Evolutionary conservation across 2,888 invertebrate genomes (phyloP).

Genomic region (Choristoneura rosaceana): DNA sequence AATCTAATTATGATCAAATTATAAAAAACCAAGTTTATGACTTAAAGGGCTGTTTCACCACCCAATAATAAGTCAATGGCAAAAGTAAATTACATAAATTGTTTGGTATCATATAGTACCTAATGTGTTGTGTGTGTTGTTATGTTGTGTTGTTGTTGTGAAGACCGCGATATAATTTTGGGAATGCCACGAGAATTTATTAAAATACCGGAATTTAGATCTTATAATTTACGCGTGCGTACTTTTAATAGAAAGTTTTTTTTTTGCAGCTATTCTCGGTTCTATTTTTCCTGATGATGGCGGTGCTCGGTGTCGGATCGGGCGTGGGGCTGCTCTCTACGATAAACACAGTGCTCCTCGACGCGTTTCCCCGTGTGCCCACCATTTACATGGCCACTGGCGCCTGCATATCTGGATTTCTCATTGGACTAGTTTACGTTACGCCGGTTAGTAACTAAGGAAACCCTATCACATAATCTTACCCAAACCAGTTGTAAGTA

Average conservation of each 20-base stretch:
- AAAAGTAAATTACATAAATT: no score
- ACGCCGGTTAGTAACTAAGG: slow-evolving; percentile 88
- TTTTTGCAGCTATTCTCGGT: slow-evolving; percentile 89
- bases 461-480: not conserved
- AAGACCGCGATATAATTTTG: no score
- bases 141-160: no score
- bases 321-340: slow-evolving; percentile 89
- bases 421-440: slow-evolving; percentile 89
- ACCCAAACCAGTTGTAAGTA: not conserved
- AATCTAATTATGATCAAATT: no score
- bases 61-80: no score
- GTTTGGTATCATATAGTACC: no score
- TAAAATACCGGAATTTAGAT: no score
- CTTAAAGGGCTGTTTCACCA: no score
- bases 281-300: slow-evolving; percentile 93
- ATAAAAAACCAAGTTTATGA: no score
- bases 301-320: slow-evolving; percentile 91
- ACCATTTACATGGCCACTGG: slow-evolving; percentile 86
- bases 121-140: no score
- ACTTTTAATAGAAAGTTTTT: not conserved
- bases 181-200: no score
- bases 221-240: no score
- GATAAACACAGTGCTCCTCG: slow-evolving; percentile 88
- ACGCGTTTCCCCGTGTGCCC: slow-evolving; percentile 87
- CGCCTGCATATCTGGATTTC: slow-evolving; percentile 84